Conservation (phyloP, 2,113 vertebrate species). For the Macaca fascicularis region DNA sequence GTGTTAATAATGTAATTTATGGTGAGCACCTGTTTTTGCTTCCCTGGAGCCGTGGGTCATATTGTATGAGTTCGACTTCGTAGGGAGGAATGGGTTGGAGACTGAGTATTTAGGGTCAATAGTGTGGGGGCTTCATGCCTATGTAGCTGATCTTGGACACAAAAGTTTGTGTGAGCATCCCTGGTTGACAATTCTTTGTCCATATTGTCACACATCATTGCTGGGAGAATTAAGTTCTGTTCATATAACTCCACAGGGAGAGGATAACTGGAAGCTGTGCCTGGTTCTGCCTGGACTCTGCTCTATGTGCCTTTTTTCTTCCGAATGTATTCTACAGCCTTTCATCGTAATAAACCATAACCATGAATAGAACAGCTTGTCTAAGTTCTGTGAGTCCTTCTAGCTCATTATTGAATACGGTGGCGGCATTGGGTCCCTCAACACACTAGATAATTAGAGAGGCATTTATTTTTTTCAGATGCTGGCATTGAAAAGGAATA, state of each 20-base stretch:
- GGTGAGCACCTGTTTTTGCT: neutral
- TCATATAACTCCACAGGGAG: neutral
- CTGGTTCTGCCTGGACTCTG: neutral
- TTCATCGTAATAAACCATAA: neutral
- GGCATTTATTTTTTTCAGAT: neutral
- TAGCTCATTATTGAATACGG: neutral
- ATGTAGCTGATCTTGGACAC: neutral
- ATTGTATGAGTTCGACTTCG: neutral
- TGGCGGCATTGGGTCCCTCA: neutral
- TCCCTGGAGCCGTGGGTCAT: neutral
- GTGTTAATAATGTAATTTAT: no score
- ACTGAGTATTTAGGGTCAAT: neutral
- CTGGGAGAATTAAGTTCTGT: neutral
- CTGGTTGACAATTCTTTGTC: neutral
- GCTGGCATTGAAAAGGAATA: neutral
- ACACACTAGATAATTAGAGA: neutral
- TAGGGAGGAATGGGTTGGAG: neutral
- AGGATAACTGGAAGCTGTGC: neutral
- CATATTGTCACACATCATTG: neutral
- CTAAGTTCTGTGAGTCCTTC: neutral
- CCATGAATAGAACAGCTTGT: neutral
- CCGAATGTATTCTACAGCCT: neutral
- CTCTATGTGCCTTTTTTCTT: neutral
- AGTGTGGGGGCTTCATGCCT: neutral
- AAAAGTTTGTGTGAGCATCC: neutral